Percentiles rank a stretch among this genome's conserved stretches.
Conservation (phyloP, 2,797 vertebrate species). For the Betta splendens region DNA sequence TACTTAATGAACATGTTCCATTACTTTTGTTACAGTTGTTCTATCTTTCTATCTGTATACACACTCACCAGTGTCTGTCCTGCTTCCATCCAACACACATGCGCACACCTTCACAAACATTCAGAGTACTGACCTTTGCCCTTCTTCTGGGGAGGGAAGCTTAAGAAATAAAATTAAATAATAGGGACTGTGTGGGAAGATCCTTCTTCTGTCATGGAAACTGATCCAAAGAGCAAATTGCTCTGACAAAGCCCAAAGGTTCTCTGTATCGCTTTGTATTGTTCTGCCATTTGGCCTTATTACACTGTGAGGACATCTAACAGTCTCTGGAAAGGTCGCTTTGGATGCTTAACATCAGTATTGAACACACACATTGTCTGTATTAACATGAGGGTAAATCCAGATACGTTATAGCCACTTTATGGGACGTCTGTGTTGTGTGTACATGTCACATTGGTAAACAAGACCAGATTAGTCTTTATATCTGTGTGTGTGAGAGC, state of each 20-base stretch:
- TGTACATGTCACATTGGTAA: not conserved
- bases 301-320: constrained; percentile 36
- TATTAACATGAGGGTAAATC: too few species aligned
- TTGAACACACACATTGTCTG: constrained; percentile 21
- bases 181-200: constrained; percentile 71
- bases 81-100: too few species aligned
- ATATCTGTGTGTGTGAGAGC: not conserved
- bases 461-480: not conserved
- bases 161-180: constrained; percentile 29
- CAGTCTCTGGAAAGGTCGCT: constrained; percentile 54
- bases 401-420: too few species aligned
- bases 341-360: constrained; percentile 24
- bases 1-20: too few species aligned
- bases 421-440: too few species aligned
- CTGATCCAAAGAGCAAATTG: constrained; percentile 51
- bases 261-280: constrained; percentile 44
- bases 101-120: too few species aligned
- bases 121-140: too few species aligned
- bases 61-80: too few species aligned
- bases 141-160: constrained; percentile 20
- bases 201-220: constrained; percentile 78
- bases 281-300: constrained; percentile 29
- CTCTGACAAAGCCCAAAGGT: constrained; percentile 33
- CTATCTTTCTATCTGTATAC: too few species aligned
- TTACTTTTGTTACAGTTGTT: too few species aligned